phyloP scores from a whole-genome alignment of 2,888 invertebrate genomes.

The Patella ulyssiponensis region DNA sequence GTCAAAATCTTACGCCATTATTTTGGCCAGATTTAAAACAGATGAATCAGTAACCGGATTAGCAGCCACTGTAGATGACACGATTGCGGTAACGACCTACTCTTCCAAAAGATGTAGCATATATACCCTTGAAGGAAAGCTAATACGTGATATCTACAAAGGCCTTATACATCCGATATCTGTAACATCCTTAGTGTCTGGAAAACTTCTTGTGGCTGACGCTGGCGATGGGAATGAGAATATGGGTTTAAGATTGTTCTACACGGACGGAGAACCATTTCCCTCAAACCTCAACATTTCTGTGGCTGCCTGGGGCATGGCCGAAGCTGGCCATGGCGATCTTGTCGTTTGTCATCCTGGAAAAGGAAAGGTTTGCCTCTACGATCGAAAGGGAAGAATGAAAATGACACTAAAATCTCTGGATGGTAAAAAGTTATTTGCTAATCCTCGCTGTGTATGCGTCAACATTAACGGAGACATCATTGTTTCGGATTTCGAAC shows the following conservation, averaged over 20 bases:
- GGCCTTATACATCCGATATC: slow-evolving; percentile 4
- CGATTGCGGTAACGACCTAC: slow-evolving; percentile 1
- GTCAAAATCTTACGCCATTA: not conserved
- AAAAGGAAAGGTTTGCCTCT: slow-evolving; percentile 35
- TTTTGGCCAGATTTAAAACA: not conserved
- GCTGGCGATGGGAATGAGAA: slow-evolving; percentile 18
- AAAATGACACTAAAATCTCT: slow-evolving; percentile 22
- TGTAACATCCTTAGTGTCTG: not conserved
- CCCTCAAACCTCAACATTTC: slow-evolving; percentile 25
- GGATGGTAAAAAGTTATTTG: slow-evolving; percentile 34
- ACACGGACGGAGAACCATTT: slow-evolving; percentile 26
- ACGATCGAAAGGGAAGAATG: slow-evolving; percentile 32
- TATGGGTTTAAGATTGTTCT: slow-evolving; percentile 46
- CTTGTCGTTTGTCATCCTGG: slow-evolving; percentile 45
- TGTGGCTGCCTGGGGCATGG: slow-evolving; percentile 46
- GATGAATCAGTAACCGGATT: slow-evolving; percentile 13
- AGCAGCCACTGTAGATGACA: slow-evolving; percentile 3
- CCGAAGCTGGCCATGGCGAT: slow-evolving; percentile 31
- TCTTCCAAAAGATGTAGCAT: not conserved
- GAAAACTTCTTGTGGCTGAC: slow-evolving; percentile 26
- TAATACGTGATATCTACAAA: not conserved
- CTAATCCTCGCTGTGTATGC: slow-evolving; percentile 51
- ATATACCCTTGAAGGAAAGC: not conserved
- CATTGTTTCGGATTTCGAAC: slow-evolving; percentile 50
- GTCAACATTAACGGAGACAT: slow-evolving; percentile 44